Conservation (phyloP, 2,797 vertebrate species). For the Oreochromis mossambicus region DNA sequence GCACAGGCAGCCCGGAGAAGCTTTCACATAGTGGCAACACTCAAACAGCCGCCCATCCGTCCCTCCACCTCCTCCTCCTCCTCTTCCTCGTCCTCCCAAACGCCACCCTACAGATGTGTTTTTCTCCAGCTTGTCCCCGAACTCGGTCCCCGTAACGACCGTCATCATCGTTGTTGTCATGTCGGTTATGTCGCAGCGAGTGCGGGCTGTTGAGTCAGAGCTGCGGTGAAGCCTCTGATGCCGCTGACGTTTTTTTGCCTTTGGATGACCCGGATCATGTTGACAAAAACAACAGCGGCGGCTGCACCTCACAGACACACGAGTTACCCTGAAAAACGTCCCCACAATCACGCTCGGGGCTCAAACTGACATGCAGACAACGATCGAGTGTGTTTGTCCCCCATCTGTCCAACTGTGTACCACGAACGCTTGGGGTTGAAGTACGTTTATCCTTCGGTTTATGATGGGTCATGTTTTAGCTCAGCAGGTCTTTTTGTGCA, state of each 20-base stretch:
- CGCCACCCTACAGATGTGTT: conserved; percentile 7
- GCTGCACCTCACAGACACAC: conserved; percentile 14
- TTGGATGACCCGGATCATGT: conserved; percentile 16
- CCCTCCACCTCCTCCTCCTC: background rate
- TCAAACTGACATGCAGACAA: conserved; percentile 27
- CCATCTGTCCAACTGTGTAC: conserved; percentile 7
- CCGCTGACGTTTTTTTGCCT: conserved; percentile 1
- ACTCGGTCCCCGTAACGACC: background rate
- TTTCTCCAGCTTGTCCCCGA: conserved; percentile 26
- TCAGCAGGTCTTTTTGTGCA: background rate
- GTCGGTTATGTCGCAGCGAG: conserved; percentile 22
- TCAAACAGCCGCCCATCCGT: conserved; percentile 42
- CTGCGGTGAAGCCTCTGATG: background rate
- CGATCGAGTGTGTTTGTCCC: background rate
- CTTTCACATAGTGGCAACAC: conserved; percentile 67
- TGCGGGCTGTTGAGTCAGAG: conserved; percentile 13
- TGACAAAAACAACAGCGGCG: conserved; percentile 35
- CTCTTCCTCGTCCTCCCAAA: background rate
- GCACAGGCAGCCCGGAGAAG: conserved; percentile 67
- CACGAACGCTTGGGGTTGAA: background rate
- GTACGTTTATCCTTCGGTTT: background rate
- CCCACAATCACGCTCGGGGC: background rate
- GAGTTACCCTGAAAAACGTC: conserved; percentile 6
- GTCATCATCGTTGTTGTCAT: background rate
- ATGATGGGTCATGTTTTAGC: background rate